Conservation (phyloP, 2,797 vertebrate genomes). For the Oryzias sinensis region DNA sequence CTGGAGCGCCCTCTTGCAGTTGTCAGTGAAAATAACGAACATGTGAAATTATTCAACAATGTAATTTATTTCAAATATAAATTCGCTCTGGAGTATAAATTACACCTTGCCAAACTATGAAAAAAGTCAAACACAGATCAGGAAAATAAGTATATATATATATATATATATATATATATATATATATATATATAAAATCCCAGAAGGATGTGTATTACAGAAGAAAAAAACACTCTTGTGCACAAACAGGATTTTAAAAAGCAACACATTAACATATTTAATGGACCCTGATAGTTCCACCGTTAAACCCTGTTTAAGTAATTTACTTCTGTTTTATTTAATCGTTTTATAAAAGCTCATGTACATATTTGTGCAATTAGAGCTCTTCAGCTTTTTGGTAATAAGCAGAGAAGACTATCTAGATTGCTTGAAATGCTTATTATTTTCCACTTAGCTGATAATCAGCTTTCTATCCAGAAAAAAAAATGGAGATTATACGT, state of each 20-base stretch:
- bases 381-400: slow-evolving; percentile 63
- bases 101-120: no score
- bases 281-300: slow-evolving; percentile 36
- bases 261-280: slow-evolving; percentile 1
- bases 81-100: no score
- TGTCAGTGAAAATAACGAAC: no score
- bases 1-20: no score
- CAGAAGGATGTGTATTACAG: no score
- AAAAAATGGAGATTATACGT: slow-evolving; percentile 23
- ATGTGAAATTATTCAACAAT: no score
- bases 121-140: no score
- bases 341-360: slow-evolving; percentile 54
- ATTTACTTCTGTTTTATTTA: slow-evolving; percentile 35
- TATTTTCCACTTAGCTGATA: slow-evolving; percentile 76
- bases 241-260: no score
- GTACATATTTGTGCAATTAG: slow-evolving; percentile 62
- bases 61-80: no score
- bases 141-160: no score
- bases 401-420: slow-evolving; percentile 64
- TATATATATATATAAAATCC: no score
- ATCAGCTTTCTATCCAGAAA: slow-evolving; percentile 55
- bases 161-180: no score
- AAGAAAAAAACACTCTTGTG: slow-evolving; percentile 9
- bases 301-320: slow-evolving; percentile 39
- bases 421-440: slow-evolving; percentile 75